Evolutionary conservation across 2,797 vertebrate species (phyloP).

Genomic region (Botia kubotai): DNA sequence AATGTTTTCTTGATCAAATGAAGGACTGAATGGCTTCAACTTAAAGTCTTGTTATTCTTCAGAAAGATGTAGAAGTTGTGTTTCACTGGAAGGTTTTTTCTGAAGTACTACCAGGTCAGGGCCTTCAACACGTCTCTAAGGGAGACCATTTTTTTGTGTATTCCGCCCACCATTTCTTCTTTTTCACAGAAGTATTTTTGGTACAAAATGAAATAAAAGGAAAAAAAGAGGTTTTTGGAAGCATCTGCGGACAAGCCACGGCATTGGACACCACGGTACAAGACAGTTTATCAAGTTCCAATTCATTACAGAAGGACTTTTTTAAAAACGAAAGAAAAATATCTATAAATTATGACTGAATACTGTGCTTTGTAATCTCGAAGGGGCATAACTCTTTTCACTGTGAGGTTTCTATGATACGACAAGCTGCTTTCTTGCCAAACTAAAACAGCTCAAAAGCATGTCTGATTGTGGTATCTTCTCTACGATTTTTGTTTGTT

Average conservation of each 20-base stretch:
- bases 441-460: slow-evolving; percentile 81
- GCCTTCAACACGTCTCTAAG: slow-evolving; percentile 11
- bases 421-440: slow-evolving; percentile 84
- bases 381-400: slow-evolving; percentile 86
- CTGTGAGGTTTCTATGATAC: slow-evolving; percentile 85
- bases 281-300: slow-evolving; percentile 66
- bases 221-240: slow-evolving; percentile 61
- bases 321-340: slow-evolving; percentile 70
- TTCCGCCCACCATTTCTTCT: slow-evolving; percentile 64
- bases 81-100: slow-evolving; percentile 22
- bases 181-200: slow-evolving; percentile 71
- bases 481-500: slow-evolving; percentile 67
- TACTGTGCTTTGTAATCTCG: slow-evolving; percentile 85
- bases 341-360: slow-evolving; percentile 81
- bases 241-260: slow-evolving; percentile 57
- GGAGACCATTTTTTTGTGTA: slow-evolving; percentile 59
- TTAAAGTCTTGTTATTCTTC: slow-evolving; percentile 64
- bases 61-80: slow-evolving; percentile 45
- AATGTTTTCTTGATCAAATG: slow-evolving; percentile 25
- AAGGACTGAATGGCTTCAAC: slow-evolving; percentile 51
- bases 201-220: slow-evolving; percentile 71
- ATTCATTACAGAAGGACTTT: slow-evolving; percentile 75
- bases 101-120: slow-evolving; percentile 22
- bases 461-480: slow-evolving; percentile 80
- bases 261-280: slow-evolving; percentile 72